A percentile compares a stretch with the other conserved stretches of the same genome.
Evolutionary conservation across 2,888 invertebrate genomes (phyloP).

Genomic region (Netelia fuscicornis): DNA sequence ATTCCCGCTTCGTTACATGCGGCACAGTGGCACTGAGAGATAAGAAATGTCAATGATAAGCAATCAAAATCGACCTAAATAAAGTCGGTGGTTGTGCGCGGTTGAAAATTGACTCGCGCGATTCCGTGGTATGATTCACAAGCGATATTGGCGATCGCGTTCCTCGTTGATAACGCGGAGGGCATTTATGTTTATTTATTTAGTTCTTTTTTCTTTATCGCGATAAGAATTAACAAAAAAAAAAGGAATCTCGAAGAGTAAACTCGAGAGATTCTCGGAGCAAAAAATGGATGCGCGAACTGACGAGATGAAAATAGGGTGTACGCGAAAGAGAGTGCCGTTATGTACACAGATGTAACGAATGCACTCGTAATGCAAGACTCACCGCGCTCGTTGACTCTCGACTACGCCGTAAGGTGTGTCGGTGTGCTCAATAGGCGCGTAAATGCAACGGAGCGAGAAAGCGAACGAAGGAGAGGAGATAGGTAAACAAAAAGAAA

Average conservation of each 20-base stretch:
- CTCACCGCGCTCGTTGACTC: slow-evolving; percentile 39
- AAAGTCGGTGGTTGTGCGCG: slow-evolving; percentile 15
- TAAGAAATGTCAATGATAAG: slow-evolving; percentile 53
- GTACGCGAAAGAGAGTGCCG: slow-evolving; percentile 9
- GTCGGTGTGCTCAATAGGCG: slow-evolving; percentile 47
- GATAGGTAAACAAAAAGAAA: background rate
- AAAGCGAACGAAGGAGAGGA: background rate
- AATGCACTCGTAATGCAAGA: slow-evolving; percentile 55
- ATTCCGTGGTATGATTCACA: slow-evolving; percentile 49
- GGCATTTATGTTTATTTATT: slow-evolving; percentile 3
- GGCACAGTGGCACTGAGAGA: slow-evolving; percentile 33
- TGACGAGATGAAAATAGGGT: slow-evolving; percentile 26
- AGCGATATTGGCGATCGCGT: slow-evolving; percentile 13
- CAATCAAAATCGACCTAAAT: slow-evolving; percentile 54
- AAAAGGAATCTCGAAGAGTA: slow-evolving; percentile 53
- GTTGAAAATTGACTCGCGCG: slow-evolving; percentile 33
- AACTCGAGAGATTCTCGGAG: slow-evolving; percentile 37
- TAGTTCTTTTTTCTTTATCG: slow-evolving; percentile 29
- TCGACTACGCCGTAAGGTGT: slow-evolving; percentile 55
- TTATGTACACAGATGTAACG: slow-evolving; percentile 70
- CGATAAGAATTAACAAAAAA: background rate
- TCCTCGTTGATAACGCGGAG: slow-evolving; percentile 45
- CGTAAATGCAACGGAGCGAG: slow-evolving; percentile 31
- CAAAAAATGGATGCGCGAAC: background rate
- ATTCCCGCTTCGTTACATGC: slow-evolving; percentile 3